These are phyloP conservation scores for Microctenopoma lineatum DNA, from an alignment of 2,797 vertebrate genomes.

Conservation along the genomic window DNA sequence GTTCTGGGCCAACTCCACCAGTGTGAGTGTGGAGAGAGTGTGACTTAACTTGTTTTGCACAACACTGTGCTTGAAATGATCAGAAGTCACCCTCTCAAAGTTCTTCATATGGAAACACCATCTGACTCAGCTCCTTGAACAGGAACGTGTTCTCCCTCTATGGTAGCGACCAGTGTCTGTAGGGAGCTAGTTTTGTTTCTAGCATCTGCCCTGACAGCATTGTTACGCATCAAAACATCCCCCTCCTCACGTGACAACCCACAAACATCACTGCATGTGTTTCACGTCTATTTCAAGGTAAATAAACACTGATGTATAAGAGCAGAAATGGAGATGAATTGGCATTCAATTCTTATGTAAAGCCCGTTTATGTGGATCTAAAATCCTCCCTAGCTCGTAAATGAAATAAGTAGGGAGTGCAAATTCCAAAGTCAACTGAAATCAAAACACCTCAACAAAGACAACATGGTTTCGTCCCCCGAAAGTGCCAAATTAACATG, in stretches of 20 bases:
- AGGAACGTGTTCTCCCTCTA: no score
- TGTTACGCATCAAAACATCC: not conserved
- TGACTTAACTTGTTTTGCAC: no score
- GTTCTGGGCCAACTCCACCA: no score
- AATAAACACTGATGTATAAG: conserved; percentile 11
- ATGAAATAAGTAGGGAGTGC: no score
- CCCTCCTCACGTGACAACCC: not conserved
- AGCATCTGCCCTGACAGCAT: no score
- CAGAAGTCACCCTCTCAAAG: no score
- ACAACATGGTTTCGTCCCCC: not conserved
- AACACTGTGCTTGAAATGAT: no score
- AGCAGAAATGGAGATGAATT: conserved; percentile 25
- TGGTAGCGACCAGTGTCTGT: no score
- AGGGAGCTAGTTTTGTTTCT: no score
- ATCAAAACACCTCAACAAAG: conserved; percentile 7
- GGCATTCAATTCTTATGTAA: conserved; percentile 9
- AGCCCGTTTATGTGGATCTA: conserved; percentile 27
- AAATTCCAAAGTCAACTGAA: not conserved
- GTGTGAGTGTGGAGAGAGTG: no score
- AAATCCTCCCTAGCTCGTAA: conserved; percentile 4
- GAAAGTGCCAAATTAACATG: not conserved
- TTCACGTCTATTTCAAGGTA: not conserved
- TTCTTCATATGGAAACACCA: no score
- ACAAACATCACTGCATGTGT: conserved; percentile 4
- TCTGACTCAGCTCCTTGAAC: no score